Conservation (phyloP, 2,888 invertebrate genomes). For the Harpalus rufipes region DNA sequence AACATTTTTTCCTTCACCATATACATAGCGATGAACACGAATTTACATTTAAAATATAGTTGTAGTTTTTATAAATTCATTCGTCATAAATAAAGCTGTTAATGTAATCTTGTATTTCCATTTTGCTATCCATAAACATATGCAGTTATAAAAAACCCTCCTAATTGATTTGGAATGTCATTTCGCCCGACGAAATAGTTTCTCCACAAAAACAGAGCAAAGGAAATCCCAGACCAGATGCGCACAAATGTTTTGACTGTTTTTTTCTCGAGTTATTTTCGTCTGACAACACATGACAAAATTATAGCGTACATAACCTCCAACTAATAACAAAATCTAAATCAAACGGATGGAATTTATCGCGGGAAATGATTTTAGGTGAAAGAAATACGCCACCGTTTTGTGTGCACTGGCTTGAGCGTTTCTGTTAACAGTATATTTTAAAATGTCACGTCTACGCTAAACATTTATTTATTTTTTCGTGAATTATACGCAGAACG, state of each 20-base stretch:
- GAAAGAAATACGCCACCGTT: slow-evolving; percentile 32
- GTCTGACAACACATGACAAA: slow-evolving; percentile 9
- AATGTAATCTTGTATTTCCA: background rate
- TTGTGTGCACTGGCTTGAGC: slow-evolving; percentile 60
- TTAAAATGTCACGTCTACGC: slow-evolving; percentile 73
- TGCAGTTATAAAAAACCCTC: background rate
- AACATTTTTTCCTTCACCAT: too few species aligned
- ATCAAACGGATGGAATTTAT: slow-evolving; percentile 23
- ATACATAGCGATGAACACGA: too few species aligned
- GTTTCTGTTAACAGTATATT: slow-evolving; percentile 74
- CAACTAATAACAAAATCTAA: slow-evolving; percentile 13
- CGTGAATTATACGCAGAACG: slow-evolving; percentile 73
- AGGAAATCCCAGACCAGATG: slow-evolving; percentile 24
- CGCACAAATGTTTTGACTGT: slow-evolving; percentile 37
- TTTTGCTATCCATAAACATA: background rate
- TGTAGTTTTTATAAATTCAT: too few species aligned
- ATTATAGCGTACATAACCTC: slow-evolving; percentile 5
- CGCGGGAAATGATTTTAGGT: background rate
- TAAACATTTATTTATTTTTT: slow-evolving; percentile 74
- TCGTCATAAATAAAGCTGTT: background rate
- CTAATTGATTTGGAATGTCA: slow-evolving; percentile 6
- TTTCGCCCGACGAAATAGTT: background rate
- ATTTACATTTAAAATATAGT: too few species aligned
- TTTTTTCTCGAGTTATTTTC: slow-evolving; percentile 28
- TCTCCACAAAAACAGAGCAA: background rate